These are phyloP conservation scores for Papilio helenus DNA, from an alignment of 1,140 invertebrate species.

Conservation along the genomic window DNA sequence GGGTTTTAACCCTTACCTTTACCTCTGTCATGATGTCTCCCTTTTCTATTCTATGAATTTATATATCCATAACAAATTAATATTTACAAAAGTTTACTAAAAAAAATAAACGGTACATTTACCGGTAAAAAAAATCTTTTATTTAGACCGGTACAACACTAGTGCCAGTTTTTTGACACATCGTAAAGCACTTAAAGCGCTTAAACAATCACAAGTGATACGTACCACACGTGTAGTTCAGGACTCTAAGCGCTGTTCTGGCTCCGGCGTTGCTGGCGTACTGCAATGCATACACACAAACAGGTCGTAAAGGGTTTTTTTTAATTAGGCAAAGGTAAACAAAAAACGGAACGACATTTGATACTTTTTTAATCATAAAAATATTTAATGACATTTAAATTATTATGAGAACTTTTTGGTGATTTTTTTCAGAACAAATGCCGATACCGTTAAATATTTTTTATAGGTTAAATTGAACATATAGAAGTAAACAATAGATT, in stretches of 20 bases:
- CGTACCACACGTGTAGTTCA: constrained; percentile 66
- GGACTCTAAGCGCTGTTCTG: constrained; percentile 80
- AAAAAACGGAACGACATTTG: constrained; percentile 38
- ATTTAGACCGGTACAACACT: not conserved
- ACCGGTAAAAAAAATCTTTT: not conserved
- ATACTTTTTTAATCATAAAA: constrained; percentile 22
- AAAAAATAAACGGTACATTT: not conserved
- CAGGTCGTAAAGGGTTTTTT: constrained; percentile 55
- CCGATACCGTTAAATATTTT: constrained; percentile 38
- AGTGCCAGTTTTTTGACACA: not conserved
- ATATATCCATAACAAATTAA: not conserved
- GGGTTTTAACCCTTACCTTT: constrained; percentile 7
- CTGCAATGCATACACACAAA: constrained; percentile 77
- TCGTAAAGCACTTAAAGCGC: not conserved
- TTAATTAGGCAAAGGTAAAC: constrained; percentile 22
- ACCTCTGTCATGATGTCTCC: not conserved
- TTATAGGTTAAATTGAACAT: constrained; percentile 11
- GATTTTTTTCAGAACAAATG: constrained; percentile 36
- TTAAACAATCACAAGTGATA: not conserved
- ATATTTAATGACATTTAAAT: not conserved
- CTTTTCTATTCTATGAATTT: not conserved
- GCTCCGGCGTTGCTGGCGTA: constrained; percentile 83
- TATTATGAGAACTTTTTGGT: not conserved
- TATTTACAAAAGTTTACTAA: not conserved
- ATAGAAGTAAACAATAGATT: constrained; percentile 24